These are phyloP conservation scores for Nysson spinosus DNA, from an alignment of 2,888 invertebrate genomes.

Conservation along the genomic window DNA sequence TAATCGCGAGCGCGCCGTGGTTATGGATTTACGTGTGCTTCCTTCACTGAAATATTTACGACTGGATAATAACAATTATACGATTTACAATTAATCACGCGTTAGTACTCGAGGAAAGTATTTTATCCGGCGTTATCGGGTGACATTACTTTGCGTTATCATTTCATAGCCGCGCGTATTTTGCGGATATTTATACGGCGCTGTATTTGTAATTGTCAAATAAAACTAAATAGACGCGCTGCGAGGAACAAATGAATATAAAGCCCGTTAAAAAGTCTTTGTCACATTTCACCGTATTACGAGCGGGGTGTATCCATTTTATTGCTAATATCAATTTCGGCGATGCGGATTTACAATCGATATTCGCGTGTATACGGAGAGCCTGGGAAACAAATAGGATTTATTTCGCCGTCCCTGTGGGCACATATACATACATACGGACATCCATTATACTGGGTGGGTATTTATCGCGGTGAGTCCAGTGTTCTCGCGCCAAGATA, in stretches of 20 bases:
- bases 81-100: no score
- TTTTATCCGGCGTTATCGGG: conserved; percentile 17
- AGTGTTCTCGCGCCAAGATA: conserved; percentile 53
- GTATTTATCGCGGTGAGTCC: conserved; percentile 57
- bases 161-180: conserved; percentile 22
- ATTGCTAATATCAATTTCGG: conserved; percentile 50
- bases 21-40: no score
- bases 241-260: conserved; percentile 12
- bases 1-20: no score
- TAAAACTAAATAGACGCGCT: conserved; percentile 19
- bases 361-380: conserved; percentile 4
- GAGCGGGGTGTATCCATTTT: conserved; percentile 38
- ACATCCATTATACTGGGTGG: conserved; percentile 58
- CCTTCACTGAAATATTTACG: no score
- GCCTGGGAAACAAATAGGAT: conserved; percentile 50
- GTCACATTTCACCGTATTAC: not conserved
- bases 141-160: conserved; percentile 29
- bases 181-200: not conserved
- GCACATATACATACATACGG: conserved; percentile 33
- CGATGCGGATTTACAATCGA: conserved; percentile 39
- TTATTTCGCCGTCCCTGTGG: conserved; percentile 40
- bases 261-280: conserved; percentile 12
- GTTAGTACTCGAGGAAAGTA: no score
- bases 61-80: no score
- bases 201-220: conserved; percentile 1